Conservation (phyloP, 1,140 invertebrate species). For the Leptinotarsa texana region DNA sequence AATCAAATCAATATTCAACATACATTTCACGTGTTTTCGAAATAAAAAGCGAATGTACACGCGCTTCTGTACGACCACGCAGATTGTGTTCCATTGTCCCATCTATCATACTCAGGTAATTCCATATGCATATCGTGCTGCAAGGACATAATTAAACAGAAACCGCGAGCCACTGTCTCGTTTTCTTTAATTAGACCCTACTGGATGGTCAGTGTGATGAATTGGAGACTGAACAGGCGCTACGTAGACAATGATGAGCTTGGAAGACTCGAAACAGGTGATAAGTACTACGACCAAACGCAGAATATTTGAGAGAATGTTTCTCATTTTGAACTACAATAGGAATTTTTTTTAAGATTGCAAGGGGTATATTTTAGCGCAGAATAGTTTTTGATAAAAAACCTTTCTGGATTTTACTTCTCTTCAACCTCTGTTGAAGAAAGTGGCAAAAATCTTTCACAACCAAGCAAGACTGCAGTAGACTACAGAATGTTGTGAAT, state of each 20-base stretch:
- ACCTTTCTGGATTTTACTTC: too few relatives aligned
- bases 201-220: conserved; percentile 26
- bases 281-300: too few relatives aligned
- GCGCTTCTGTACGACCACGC: conserved; percentile 35
- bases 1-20: conserved; percentile 17
- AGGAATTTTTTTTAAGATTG: too few relatives aligned
- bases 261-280: too few relatives aligned
- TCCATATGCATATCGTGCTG: conserved; percentile 43
- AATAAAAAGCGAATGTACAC: conserved; percentile 13
- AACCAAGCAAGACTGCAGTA: too few relatives aligned
- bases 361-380: too few relatives aligned
- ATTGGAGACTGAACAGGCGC: conserved; percentile 30
- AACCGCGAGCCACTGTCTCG: conserved; percentile 30
- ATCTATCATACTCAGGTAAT: conserved; percentile 45
- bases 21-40: not conserved
- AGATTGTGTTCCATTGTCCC: conserved; percentile 44
- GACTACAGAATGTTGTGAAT: too few relatives aligned
- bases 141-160: conserved; percentile 32
- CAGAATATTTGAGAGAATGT: too few relatives aligned
- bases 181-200: conserved; percentile 38
- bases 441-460: too few relatives aligned
- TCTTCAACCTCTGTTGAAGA: too few relatives aligned
- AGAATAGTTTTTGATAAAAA: too few relatives aligned
- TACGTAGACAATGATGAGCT: not conserved
- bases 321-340: too few relatives aligned